Evolutionary conservation across 2,113 vertebrate genomes (phyloP).

Genomic region (Cephalopholis sonnerati): DNA sequence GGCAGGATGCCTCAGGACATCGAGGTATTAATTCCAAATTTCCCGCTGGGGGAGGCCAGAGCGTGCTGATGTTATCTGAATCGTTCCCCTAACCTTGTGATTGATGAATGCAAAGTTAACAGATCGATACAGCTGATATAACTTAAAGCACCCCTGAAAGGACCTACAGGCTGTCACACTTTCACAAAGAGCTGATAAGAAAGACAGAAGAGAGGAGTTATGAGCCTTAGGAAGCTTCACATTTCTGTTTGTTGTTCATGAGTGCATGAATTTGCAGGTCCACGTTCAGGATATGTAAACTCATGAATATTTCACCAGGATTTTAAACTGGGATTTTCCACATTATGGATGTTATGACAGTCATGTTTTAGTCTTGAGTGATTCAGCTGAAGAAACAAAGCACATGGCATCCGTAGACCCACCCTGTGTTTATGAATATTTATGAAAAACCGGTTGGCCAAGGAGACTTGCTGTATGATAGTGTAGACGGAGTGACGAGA

Average conservation of each 20-base stretch:
- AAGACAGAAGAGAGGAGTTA: constrained; percentile 10
- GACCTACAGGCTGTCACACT: constrained; percentile 10
- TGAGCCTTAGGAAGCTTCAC: neutral
- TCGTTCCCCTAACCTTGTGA: constrained; percentile 38
- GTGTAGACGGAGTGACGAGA: neutral
- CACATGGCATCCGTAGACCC: neutral
- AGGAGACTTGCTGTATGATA: neutral
- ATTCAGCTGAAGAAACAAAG: constrained; percentile 20
- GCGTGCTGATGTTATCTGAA: constrained; percentile 31
- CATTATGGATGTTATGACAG: constrained; percentile 9
- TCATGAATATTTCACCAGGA: constrained; percentile 31
- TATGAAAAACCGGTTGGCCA: neutral
- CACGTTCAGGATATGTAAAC: constrained; percentile 5
- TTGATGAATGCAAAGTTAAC: constrained; percentile 58
- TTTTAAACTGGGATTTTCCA: neutral
- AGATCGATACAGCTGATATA: constrained; percentile 44
- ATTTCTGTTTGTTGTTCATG: neutral
- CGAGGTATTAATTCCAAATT: constrained; percentile 31
- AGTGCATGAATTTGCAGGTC: constrained; percentile 10
- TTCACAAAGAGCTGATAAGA: constrained; percentile 5
- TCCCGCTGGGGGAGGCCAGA: constrained; percentile 18
- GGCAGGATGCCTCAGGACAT: neutral
- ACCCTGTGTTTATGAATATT: constrained; percentile 25
- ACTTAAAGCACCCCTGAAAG: constrained; percentile 14
- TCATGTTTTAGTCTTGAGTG: constrained; percentile 5